These are phyloP conservation scores for Orthonychiurus folsomi DNA, from an alignment of 2,888 invertebrate species.

Conservation along the genomic window DNA sequence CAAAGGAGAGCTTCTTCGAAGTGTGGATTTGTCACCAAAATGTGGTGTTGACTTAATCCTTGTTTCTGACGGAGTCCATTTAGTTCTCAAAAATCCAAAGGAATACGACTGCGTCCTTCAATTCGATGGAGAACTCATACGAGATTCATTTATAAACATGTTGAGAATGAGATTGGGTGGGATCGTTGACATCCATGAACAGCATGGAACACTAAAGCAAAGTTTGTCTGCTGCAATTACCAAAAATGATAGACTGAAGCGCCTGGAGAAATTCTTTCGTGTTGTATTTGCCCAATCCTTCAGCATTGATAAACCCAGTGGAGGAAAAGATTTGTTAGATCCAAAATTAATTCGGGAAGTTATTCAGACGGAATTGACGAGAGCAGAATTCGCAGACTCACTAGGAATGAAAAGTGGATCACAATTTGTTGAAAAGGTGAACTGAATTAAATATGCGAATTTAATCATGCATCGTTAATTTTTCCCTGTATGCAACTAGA, in stretches of 20 bases:
- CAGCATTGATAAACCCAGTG: constrained; percentile 45
- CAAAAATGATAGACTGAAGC: constrained; percentile 47
- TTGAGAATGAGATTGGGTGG: constrained; percentile 41
- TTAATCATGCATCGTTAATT: too few species aligned
- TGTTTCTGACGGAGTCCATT: constrained; percentile 44
- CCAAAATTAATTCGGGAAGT: constrained; percentile 47
- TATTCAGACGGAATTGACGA: constrained; percentile 50
- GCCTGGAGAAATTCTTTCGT: constrained; percentile 51
- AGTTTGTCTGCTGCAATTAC: constrained; percentile 46
- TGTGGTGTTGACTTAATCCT: constrained; percentile 42
- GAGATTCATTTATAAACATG: constrained; percentile 44
- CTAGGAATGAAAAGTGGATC: constrained; percentile 51
- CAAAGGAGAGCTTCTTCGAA: constrained; percentile 45
- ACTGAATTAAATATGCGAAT: too few species aligned
- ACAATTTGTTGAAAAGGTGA: constrained; percentile 50
- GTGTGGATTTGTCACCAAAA: constrained; percentile 45
- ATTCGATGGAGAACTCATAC: constrained; percentile 46
- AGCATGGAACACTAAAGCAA: constrained; percentile 24
- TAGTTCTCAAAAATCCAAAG: constrained; percentile 46
- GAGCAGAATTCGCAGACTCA: constrained; percentile 54
- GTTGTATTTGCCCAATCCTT: constrained; percentile 50
- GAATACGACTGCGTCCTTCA: constrained; percentile 51
- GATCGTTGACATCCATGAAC: constrained; percentile 19
- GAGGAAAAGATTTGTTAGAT: constrained; percentile 45
- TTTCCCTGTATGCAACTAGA: constrained; percentile 41